phyloP scores from a whole-genome alignment of 2,888 invertebrate genomes.

The Ectropis crepuscularia region DNA sequence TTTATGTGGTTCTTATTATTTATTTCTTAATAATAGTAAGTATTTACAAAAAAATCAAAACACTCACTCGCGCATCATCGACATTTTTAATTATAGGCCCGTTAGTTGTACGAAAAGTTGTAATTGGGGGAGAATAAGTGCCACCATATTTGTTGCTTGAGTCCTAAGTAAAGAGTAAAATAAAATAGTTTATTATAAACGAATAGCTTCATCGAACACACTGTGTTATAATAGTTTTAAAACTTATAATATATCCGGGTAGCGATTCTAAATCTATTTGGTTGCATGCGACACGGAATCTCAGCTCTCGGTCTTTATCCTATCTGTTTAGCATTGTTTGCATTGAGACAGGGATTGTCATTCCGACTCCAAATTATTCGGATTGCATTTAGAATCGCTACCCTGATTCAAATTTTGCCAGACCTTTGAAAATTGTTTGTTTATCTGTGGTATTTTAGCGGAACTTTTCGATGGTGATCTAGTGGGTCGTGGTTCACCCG shows the following conservation, averaged over 20 bases:
- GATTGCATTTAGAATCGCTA: no score
- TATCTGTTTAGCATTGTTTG: no score
- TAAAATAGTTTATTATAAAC: no score
- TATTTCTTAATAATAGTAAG: neutral
- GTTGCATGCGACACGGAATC: no score
- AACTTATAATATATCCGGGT: no score
- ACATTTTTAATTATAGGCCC: constrained; percentile 65
- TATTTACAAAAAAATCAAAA: neutral
- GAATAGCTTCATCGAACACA: neutral
- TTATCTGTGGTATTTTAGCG: constrained; percentile 31
- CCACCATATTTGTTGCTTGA: constrained; percentile 45
- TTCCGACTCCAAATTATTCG: no score
- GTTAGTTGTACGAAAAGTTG: constrained; percentile 64
- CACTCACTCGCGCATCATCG: constrained; percentile 66
- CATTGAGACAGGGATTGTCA: no score
- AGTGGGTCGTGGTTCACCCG: constrained; percentile 60
- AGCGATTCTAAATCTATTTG: no score
- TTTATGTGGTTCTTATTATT: constrained; percentile 2
- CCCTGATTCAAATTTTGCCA: neutral
- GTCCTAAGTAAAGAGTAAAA: constrained; percentile 47
- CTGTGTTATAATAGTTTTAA: no score
- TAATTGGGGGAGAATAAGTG: constrained; percentile 39
- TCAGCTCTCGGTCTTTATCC: no score
- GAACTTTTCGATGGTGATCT: constrained; percentile 46
- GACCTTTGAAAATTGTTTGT: constrained; percentile 36